These are phyloP conservation scores for Benthosema pterotum DNA, from an alignment of 2,797 vertebrate genomes.

Conservation along the genomic window DNA sequence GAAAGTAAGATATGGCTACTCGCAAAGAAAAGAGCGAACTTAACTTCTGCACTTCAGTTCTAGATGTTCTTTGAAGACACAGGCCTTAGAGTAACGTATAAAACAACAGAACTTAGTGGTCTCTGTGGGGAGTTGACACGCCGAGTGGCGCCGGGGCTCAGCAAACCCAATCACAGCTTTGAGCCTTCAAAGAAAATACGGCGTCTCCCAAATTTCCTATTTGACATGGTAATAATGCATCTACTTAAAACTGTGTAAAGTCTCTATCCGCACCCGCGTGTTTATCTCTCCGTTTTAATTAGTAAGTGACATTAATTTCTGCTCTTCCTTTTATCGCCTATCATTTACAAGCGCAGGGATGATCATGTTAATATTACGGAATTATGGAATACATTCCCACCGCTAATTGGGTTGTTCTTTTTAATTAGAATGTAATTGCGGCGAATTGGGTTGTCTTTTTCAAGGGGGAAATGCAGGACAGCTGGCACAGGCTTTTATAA, in stretches of 20 bases:
- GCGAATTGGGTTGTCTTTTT: constrained; percentile 69
- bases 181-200: constrained; percentile 76
- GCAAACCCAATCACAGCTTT: constrained; percentile 66
- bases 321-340: constrained; percentile 78
- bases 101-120: constrained; percentile 53
- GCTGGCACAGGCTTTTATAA: constrained; percentile 33
- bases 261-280: constrained; percentile 62
- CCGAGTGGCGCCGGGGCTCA: constrained; percentile 39
- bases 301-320: constrained; percentile 80
- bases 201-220: constrained; percentile 69
- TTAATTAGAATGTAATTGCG: constrained; percentile 81
- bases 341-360: constrained; percentile 74
- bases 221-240: constrained; percentile 78
- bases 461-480: constrained; percentile 68
- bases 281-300: constrained; percentile 82
- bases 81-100: constrained; percentile 19
- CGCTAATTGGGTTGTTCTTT: constrained; percentile 83
- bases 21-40: too few relatives aligned
- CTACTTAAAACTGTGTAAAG: constrained; percentile 81
- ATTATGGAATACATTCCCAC: constrained; percentile 76
- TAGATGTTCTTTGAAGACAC: constrained; percentile 71
- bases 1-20: too few relatives aligned
- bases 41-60: constrained; percentile 56
- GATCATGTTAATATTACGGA: constrained; percentile 76
- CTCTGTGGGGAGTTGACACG: constrained; percentile 70